Evolutionary conservation across 2,888 invertebrate species (phyloP).

Genomic region (Pterobdella sp.): DNA sequence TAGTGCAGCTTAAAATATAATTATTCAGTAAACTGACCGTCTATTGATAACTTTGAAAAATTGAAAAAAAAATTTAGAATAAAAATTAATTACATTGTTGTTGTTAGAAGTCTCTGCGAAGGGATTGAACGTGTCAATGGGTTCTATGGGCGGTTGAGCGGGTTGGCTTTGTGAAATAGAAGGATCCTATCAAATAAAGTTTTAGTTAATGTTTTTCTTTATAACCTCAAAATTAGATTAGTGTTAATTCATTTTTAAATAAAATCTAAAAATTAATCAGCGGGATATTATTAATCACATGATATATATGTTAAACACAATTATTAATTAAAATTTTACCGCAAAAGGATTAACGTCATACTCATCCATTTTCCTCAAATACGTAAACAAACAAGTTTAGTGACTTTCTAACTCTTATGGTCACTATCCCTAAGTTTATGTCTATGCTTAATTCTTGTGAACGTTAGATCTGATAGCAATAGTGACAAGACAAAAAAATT

Average conservation of each 20-base stretch:
- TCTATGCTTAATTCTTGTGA: neutral
- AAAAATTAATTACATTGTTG: conserved; percentile 5
- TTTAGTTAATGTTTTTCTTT: no score
- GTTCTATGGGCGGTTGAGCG: conserved; percentile 22
- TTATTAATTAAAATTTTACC: neutral
- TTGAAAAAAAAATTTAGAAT: conserved; percentile 5
- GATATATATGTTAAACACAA: neutral
- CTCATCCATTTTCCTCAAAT: conserved; percentile 16
- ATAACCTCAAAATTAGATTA: neutral
- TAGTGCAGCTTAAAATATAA: conserved; percentile 1
- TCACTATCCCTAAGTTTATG: neutral
- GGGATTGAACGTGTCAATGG: conserved; percentile 31
- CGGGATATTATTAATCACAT: conserved; percentile 14
- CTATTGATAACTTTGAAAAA: neutral
- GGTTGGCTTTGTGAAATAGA: conserved; percentile 27
- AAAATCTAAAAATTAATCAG: no score
- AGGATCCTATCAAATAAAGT: no score
- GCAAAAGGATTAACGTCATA: conserved; percentile 28
- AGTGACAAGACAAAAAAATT: no score
- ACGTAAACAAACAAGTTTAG: neutral
- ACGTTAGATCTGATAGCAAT: no score
- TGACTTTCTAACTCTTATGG: neutral
- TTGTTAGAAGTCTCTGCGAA: conserved; percentile 19
- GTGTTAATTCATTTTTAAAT: neutral
- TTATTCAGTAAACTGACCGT: neutral